These are phyloP conservation scores for Melinopterus prodromus DNA, from an alignment of 2,888 invertebrate species.

Conservation along the genomic window DNA sequence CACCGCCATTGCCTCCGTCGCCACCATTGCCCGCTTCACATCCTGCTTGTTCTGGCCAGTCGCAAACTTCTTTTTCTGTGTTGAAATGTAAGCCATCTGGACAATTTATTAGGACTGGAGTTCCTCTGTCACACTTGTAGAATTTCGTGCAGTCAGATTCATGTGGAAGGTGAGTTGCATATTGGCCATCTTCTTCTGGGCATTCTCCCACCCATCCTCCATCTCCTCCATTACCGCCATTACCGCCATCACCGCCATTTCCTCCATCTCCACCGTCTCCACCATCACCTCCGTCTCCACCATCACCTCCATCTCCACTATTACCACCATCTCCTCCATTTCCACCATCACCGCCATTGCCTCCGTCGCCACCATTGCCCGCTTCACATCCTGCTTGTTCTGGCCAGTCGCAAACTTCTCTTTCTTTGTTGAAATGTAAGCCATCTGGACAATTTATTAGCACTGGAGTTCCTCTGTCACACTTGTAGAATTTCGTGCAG, in stretches of 20 bases:
- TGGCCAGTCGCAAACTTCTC: constrained; percentile 26
- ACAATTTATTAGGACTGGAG: constrained; percentile 20
- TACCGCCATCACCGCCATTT: constrained; percentile 20
- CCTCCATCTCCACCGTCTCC: background rate
- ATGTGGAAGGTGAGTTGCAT: constrained; percentile 12
- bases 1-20: background rate
- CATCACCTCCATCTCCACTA: background rate
- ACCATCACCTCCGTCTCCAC: background rate
- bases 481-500: constrained; percentile 26
- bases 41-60: background rate
- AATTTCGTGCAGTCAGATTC: constrained; percentile 20
- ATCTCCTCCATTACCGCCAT: background rate
- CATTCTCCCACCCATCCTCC: constrained; percentile 8
- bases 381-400: constrained; percentile 16
- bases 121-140: constrained; percentile 20
- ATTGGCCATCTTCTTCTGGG: background rate
- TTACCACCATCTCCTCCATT: background rate
- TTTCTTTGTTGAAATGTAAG: constrained; percentile 31
- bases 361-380: background rate
- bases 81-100: constrained; percentile 6
- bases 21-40: background rate
- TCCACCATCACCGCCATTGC: background rate
- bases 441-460: constrained; percentile 33
- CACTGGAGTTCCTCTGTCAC: constrained; percentile 20
- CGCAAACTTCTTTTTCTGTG: background rate